Conservation (phyloP, 1,140 invertebrate genomes). For the Brachionus paranguensis region DNA sequence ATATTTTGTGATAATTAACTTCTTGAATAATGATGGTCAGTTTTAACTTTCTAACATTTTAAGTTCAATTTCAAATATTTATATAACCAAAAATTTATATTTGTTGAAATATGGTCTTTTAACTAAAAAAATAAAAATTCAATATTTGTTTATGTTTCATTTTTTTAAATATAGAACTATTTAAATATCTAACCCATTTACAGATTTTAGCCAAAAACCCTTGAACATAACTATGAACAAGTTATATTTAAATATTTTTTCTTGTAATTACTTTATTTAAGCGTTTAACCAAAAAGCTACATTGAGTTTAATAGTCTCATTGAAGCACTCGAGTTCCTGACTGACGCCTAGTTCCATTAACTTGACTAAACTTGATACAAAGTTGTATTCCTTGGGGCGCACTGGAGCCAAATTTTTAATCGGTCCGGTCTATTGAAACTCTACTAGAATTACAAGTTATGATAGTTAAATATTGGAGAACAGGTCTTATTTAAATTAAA, state of each 20-base stretch:
- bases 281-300: not conserved
- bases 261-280: not conserved
- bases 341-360: not conserved
- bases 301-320: not conserved
- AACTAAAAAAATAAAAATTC: not conserved
- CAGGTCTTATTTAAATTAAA: not conserved
- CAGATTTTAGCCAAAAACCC: not conserved
- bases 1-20: not conserved
- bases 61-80: slow-evolving; percentile 11
- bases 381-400: not conserved
- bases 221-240: not conserved
- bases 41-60: slow-evolving; percentile 19
- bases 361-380: not conserved
- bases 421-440: not conserved
- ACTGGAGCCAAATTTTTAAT: not conserved
- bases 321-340: not conserved
- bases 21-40: not conserved
- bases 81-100: slow-evolving; percentile 13
- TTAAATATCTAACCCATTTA: not conserved
- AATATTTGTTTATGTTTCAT: not conserved
- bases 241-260: not conserved
- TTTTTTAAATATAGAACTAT: not conserved
- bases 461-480: not conserved
- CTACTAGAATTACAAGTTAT: not conserved
- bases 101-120: slow-evolving; percentile 5